Percentiles rank a stretch among this genome's conserved stretches.
Evolutionary conservation across 1,140 invertebrate genomes (phyloP).

Genomic region (Drosophila sturtevanti): DNA sequence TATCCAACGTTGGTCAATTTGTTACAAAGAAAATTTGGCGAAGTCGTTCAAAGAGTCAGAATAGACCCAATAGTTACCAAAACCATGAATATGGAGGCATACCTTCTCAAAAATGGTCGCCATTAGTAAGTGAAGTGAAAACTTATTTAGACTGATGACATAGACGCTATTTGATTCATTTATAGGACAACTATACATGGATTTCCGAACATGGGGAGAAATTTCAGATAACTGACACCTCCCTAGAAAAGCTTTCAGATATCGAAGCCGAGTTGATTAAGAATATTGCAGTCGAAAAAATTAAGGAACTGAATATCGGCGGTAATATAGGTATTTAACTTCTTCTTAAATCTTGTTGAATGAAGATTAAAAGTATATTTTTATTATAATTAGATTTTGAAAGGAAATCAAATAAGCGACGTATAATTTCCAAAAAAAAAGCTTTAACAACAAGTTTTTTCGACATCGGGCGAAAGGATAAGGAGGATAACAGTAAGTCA

Average conservation of each 20-base stretch:
- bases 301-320: constrained; percentile 93
- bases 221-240: constrained; percentile 88
- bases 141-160: no score
- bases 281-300: constrained; percentile 92
- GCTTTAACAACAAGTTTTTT: constrained; percentile 93
- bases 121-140: constrained; percentile 87
- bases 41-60: constrained; percentile 90
- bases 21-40: constrained; percentile 92
- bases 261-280: constrained; percentile 91
- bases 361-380: background rate
- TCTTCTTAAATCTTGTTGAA: background rate
- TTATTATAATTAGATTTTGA: constrained; percentile 45
- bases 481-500: constrained; percentile 87
- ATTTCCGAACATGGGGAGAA: constrained; percentile 89
- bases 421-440: constrained; percentile 91
- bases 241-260: constrained; percentile 90
- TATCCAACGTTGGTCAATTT: constrained; percentile 92
- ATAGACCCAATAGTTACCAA: constrained; percentile 82
- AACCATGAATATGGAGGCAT: constrained; percentile 48
- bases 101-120: constrained; percentile 85
- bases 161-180: constrained; percentile 4
- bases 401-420: constrained; percentile 87
- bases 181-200: constrained; percentile 93
- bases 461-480: constrained; percentile 88
- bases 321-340: constrained; percentile 85